Percentiles rank a stretch among this genome's conserved stretches.
Conservation (phyloP, 2,888 invertebrate species). For the Euplexia lucipara region DNA sequence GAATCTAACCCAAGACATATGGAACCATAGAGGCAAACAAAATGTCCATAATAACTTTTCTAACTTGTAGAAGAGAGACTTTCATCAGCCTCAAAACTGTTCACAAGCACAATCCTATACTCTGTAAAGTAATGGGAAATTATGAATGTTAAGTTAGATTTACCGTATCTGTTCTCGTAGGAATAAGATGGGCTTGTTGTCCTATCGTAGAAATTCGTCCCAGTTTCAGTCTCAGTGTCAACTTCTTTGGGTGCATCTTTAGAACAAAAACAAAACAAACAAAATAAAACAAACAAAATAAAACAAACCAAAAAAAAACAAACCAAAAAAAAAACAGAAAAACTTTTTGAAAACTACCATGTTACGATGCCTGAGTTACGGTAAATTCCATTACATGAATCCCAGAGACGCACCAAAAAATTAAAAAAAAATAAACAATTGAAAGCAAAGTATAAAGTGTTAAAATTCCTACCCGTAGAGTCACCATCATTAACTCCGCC, state of each 20-base stretch:
- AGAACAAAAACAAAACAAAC: slow-evolving; percentile 41
- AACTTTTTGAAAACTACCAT: neutral
- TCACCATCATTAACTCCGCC: neutral
- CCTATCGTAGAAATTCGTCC: neutral
- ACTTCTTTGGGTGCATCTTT: slow-evolving; percentile 17
- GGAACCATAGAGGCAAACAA: neutral
- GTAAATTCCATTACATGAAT: neutral
- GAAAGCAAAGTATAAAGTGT: slow-evolving; percentile 27
- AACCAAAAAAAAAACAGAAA: slow-evolving; percentile 20
- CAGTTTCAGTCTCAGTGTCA: neutral
- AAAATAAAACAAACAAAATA: slow-evolving; percentile 42
- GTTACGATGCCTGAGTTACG: neutral
- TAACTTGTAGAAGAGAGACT: too few relatives aligned
- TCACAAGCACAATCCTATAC: too few relatives aligned
- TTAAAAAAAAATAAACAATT: slow-evolving; percentile 16
- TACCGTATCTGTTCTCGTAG: slow-evolving; percentile 25
- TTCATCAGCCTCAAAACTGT: neutral
- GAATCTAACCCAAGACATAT: neutral
- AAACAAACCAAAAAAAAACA: slow-evolving; percentile 22
- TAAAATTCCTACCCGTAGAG: slow-evolving; percentile 24
- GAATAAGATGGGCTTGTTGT: slow-evolving; percentile 1
- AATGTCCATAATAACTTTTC: neutral
- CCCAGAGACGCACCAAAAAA: neutral
- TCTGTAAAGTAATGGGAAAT: too few relatives aligned
- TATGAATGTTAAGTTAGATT: too few relatives aligned